These are phyloP conservation scores for Teinopalpus imperialis DNA, from an alignment of 2,888 invertebrate species.

Conservation along the genomic window DNA sequence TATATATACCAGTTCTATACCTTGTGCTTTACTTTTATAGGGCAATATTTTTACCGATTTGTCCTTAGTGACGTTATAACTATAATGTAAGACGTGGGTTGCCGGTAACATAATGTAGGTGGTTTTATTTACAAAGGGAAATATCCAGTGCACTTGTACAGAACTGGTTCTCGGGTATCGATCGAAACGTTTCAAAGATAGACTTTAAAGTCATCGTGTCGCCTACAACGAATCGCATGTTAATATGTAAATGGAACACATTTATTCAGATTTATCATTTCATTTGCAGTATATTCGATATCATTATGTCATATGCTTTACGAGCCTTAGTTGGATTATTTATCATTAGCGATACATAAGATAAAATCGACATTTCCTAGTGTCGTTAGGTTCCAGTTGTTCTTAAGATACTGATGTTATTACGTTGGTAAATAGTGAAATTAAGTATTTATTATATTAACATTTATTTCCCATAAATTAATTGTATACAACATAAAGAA, in stretches of 20 bases:
- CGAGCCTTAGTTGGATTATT: constrained; percentile 12
- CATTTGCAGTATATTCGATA: constrained; percentile 22
- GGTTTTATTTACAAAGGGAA: constrained; percentile 66
- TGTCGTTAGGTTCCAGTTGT: constrained; percentile 3
- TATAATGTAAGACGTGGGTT: constrained; percentile 62
- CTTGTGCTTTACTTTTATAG: constrained; percentile 17
- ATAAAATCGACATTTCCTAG: constrained; percentile 22
- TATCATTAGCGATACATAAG: constrained; percentile 14
- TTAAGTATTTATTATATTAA: constrained; percentile 15
- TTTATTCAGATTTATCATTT: constrained; percentile 21
- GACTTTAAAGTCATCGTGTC: constrained; percentile 15
- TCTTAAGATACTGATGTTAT: constrained; percentile 17
- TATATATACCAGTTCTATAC: constrained; percentile 19
- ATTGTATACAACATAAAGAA: too few species aligned
- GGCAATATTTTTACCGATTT: constrained; percentile 59
- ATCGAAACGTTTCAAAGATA: constrained; percentile 18
- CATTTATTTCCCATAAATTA: too few species aligned
- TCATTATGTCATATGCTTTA: constrained; percentile 24
- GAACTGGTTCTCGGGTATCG: constrained; percentile 35
- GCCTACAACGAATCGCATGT: constrained; percentile 23
- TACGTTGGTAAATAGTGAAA: constrained; percentile 16
- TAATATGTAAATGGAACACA: constrained; percentile 24
- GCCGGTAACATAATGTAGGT: constrained; percentile 61
- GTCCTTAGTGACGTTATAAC: constrained; percentile 55
- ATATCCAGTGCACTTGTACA: constrained; percentile 54